Evolutionary conservation across 2,797 vertebrate genomes (phyloP).

Genomic region (Pangasius mekongensis): DNA sequence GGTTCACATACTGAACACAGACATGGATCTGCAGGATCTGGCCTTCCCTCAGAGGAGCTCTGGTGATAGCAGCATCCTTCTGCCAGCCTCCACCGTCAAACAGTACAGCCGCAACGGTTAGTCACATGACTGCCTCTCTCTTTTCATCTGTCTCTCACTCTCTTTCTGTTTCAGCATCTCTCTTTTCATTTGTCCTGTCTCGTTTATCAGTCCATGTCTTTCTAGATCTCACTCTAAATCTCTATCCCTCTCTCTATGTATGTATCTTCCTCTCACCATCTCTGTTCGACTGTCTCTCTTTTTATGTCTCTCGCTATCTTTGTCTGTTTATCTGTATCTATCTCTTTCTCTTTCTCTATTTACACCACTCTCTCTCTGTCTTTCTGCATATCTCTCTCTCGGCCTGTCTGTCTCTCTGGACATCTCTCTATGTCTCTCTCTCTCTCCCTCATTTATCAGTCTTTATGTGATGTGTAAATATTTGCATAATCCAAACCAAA

Average conservation of each 20-base stretch:
- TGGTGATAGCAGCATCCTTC: conserved; percentile 88
- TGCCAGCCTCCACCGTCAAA: conserved; percentile 92
- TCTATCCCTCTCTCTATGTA: no score
- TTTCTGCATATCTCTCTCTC: not conserved
- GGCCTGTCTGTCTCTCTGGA: not conserved
- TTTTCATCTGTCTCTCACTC: not conserved
- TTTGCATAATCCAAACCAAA: no score
- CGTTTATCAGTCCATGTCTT: no score
- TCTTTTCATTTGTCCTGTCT: not conserved
- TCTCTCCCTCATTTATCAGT: not conserved
- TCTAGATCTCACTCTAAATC: no score
- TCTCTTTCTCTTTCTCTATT: not conserved
- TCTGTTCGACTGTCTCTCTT: no score
- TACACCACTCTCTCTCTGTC: not conserved
- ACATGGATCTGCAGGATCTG: conserved; percentile 88
- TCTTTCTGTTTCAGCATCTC: not conserved
- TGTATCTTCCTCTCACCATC: not conserved
- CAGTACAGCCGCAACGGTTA: conserved; percentile 95
- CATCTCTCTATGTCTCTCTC: not conserved
- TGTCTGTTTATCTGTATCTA: no score
- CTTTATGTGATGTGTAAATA: no score
- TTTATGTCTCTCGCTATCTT: no score
- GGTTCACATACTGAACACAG: conserved; percentile 90
- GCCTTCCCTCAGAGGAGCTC: conserved; percentile 87
- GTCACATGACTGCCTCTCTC: conserved; percentile 49